Conservation (phyloP, 1,140 invertebrate genomes). For the Harlomillsia oculata region DNA sequence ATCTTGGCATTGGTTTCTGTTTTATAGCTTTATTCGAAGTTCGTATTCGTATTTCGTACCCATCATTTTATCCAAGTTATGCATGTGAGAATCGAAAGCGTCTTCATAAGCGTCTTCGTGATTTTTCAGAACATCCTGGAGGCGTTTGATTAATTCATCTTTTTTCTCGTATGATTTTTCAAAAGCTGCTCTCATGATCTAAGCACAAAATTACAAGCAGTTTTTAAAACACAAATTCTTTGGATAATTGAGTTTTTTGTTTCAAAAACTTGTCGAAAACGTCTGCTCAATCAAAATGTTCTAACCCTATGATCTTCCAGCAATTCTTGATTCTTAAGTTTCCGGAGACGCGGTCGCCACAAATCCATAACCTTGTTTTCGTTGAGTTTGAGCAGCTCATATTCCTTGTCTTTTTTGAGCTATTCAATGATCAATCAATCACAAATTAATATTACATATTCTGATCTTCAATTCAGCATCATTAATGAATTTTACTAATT, state of each 20-base stretch:
- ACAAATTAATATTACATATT: background rate
- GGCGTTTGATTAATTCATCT: constrained; percentile 20
- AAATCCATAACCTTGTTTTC: constrained; percentile 32
- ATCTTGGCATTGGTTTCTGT: no score
- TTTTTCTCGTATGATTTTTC: constrained; percentile 30
- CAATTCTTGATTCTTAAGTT: constrained; percentile 30
- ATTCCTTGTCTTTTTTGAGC: constrained; percentile 35
- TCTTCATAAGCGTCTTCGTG: constrained; percentile 31
- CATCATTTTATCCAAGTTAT: constrained; percentile 33
- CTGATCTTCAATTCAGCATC: background rate
- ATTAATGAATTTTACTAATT: background rate
- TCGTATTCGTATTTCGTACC: constrained; percentile 22
- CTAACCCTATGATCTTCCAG: constrained; percentile 30
- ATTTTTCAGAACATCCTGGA: constrained; percentile 17
- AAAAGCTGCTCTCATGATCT: constrained; percentile 28
- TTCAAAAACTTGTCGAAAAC: background rate
- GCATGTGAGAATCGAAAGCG: constrained; percentile 28
- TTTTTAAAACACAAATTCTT: no score
- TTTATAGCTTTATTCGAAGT: no score
- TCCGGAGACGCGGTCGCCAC: constrained; percentile 32
- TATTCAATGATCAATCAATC: background rate
- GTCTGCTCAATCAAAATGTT: no score
- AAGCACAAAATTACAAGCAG: no score
- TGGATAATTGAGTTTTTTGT: background rate
- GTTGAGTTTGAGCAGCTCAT: constrained; percentile 30